Conservation (phyloP, 2,113 vertebrate genomes). For the Struthio camelus region DNA sequence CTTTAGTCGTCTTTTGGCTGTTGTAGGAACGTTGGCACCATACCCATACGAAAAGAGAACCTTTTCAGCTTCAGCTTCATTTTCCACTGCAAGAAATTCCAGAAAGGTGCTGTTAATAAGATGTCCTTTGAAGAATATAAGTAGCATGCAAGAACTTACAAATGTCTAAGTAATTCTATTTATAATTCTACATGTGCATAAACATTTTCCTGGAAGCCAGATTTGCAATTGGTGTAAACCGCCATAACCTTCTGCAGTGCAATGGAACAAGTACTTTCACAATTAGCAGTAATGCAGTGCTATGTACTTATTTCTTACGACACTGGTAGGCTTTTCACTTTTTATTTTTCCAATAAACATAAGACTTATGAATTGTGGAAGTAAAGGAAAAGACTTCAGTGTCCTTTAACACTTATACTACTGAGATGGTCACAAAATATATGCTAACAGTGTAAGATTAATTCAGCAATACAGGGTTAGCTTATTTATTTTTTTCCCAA, state of each 20-base stretch:
- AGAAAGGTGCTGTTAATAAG: neutral
- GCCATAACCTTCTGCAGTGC: neutral
- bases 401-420: neutral
- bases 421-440: neutral
- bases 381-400: neutral
- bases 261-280: neutral
- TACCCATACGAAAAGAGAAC: conserved; percentile 96
- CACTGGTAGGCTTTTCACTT: neutral
- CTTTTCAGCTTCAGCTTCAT: conserved; percentile 93
- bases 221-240: neutral
- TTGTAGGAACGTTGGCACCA: conserved; percentile 97
- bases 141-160: neutral
- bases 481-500: neutral
- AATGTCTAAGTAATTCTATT: neutral
- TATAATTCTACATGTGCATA: neutral
- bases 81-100: conserved; percentile 83
- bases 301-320: neutral
- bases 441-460: neutral
- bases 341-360: neutral
- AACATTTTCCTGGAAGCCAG: neutral
- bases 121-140: neutral
- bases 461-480: neutral
- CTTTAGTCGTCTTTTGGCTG: conserved; percentile 91
- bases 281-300: neutral
- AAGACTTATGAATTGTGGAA: neutral